Evolutionary conservation across 2,797 vertebrate species (phyloP).

Genomic region (Sebastes trivittatus): DNA sequence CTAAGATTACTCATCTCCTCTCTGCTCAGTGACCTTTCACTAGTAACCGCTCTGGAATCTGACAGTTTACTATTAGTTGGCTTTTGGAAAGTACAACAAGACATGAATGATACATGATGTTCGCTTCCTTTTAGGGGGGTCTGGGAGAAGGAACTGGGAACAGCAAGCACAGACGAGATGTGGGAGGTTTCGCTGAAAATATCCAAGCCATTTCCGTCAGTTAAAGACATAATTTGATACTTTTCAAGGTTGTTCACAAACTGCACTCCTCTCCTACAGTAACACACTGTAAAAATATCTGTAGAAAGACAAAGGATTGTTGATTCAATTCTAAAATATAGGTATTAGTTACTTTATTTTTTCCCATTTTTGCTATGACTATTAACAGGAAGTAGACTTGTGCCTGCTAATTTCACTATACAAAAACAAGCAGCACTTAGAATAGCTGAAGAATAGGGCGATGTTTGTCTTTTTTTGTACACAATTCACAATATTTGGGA

Average conservation of each 20-base stretch:
- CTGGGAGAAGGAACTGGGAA: not conserved
- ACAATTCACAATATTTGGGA: not conserved
- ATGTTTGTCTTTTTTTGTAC: not conserved
- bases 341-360: not conserved
- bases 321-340: not conserved
- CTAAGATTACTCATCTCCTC: not conserved
- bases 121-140: not conserved
- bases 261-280: not conserved
- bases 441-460: not conserved
- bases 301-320: not conserved
- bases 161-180: not conserved
- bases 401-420: not conserved
- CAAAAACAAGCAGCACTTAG: not conserved
- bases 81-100: not conserved
- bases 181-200: conserved; percentile 9
- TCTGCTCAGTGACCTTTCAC: not conserved
- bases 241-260: not conserved
- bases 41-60: conserved; percentile 33
- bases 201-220: not conserved
- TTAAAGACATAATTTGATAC: not conserved
- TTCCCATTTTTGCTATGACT: not conserved
- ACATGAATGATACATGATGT: not conserved
- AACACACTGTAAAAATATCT: not conserved
- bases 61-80: conserved; percentile 7
- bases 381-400: not conserved